A percentile compares a stretch with the other conserved stretches of the same genome.
Evolutionary conservation across 2,797 vertebrate genomes (phyloP).

Genomic region (Gadopsis marmoratus): DNA sequence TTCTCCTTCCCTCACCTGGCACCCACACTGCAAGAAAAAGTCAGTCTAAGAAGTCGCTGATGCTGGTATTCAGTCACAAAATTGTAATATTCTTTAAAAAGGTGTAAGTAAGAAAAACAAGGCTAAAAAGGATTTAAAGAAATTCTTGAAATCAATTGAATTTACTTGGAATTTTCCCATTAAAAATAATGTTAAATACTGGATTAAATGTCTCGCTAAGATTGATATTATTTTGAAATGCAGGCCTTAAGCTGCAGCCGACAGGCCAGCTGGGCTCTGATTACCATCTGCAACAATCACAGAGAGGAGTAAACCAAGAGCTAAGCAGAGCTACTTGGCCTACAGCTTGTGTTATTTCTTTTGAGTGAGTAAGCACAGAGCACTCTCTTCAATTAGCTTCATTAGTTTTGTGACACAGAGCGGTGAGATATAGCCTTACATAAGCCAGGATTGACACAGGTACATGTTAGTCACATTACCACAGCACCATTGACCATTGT

Average conservation of each 20-base stretch:
- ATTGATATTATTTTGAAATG: constrained; percentile 66
- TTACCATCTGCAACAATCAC: constrained; percentile 75
- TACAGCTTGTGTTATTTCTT: constrained; percentile 60
- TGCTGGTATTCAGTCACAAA: not conserved
- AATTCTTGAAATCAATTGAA: not conserved
- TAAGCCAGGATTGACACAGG: constrained; percentile 49
- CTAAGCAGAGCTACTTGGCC: constrained; percentile 53
- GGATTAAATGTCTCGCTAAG: constrained; percentile 44
- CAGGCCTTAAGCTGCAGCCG: constrained; percentile 56
- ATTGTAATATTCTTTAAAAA: not conserved
- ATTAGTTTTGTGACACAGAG: constrained; percentile 54
- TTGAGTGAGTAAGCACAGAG: constrained; percentile 51
- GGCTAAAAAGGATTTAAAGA: not conserved
- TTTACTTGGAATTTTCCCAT: not conserved
- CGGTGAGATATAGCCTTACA: constrained; percentile 25
- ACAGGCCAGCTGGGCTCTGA: constrained; percentile 70
- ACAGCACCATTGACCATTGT: constrained; percentile 26
- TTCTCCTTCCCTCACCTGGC: constrained; percentile 50
- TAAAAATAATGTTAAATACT: constrained; percentile 45
- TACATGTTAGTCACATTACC: constrained; percentile 47
- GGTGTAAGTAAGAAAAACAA: not conserved
- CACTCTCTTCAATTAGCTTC: constrained; percentile 47
- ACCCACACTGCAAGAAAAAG: constrained; percentile 39
- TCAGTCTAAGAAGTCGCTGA: constrained; percentile 12
- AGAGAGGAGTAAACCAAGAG: constrained; percentile 62